A percentile compares a stretch with the other conserved stretches of the same genome.
Conservation (phyloP, 1,140 invertebrate genomes). For the Drosophila sechellia region DNA sequence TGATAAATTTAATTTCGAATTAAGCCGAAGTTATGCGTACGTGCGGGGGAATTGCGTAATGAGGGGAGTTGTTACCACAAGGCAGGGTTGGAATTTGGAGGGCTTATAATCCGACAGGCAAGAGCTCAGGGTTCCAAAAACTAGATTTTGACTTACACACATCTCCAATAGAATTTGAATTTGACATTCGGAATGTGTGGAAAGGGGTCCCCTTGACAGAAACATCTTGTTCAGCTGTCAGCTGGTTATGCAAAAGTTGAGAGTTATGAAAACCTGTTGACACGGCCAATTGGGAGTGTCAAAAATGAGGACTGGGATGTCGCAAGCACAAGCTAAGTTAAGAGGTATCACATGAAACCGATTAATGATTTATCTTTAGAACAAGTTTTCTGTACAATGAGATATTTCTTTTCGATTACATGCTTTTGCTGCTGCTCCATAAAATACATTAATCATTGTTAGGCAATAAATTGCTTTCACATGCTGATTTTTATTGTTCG, state of each 20-base stretch:
- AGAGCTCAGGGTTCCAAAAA: constrained; percentile 57
- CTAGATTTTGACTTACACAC: constrained; percentile 71
- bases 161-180: constrained; percentile 9
- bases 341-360: background rate
- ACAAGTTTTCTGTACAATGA: background rate
- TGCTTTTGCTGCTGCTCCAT: background rate
- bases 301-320: constrained; percentile 27
- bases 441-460: constrained; percentile 70
- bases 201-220: background rate
- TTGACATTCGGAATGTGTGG: constrained; percentile 15
- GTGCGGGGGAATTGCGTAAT: constrained; percentile 8
- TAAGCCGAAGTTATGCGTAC: constrained; percentile 39
- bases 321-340: background rate
- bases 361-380: background rate
- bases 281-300: constrained; percentile 5
- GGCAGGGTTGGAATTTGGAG: background rate
- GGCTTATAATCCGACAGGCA: constrained; percentile 36
- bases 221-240: constrained; percentile 65
- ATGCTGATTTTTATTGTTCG: constrained; percentile 56
- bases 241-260: background rate
- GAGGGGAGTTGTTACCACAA: constrained; percentile 1
- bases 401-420: background rate
- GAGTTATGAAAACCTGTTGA: background rate
- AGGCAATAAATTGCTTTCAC: constrained; percentile 61
- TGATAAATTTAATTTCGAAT: constrained; percentile 82